Base-by-base conservation (phyloP, 2,888 invertebrate genomes). In the Melanargia galathea region DNA sequence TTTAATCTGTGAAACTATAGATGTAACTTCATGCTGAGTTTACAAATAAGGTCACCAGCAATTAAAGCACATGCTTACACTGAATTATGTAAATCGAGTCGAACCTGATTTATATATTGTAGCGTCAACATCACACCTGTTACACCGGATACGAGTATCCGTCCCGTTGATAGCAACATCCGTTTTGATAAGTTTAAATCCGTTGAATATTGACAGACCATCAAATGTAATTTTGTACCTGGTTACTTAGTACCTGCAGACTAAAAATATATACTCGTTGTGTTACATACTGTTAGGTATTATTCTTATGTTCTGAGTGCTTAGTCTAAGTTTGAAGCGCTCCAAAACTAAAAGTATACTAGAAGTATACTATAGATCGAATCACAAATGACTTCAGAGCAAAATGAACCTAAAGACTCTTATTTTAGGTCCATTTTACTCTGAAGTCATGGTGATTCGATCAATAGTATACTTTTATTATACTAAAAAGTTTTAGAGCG, bases 81-180 rank as follows among this genome's bases (percentile, higher is more conserved):
- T 13, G 45, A 56, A 45, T 51, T 51, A 56, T 56, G 48, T 40
- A 24, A 46, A 45, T 55, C n/a, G 24, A 33, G 22, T 20, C 45
- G 2, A 18, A 38, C 16, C 26, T 43, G 40, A 56, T 43, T 43
- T 33, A 57, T 30, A 18, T 51, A 24, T n/a, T n/a, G 38, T 38
- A 45, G 16, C 33, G 48, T 24, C 49, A 46, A 58, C 46, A 48
- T 35, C 48, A 48, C 48, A 58, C 58, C 58, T 58, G 58, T 48
- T 58, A 8, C n/a, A 58, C 58, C 46, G 58, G 58, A 58, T 48
- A 13, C 56, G 30, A 26, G 45, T 56, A 56, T 56, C 56, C 56
- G 45, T 45, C 33, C 13, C 18, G 48, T 35, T 48, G 35, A 33
- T 58, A 48, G 35, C 45, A 43, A 56, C 56, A 56, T 58, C 33